A percentile compares a stretch with the other conserved stretches of the same genome.
These are phyloP conservation scores for Apodemia hepburni DNA, from an alignment of 2,888 invertebrate genomes.

Conservation along the genomic window DNA sequence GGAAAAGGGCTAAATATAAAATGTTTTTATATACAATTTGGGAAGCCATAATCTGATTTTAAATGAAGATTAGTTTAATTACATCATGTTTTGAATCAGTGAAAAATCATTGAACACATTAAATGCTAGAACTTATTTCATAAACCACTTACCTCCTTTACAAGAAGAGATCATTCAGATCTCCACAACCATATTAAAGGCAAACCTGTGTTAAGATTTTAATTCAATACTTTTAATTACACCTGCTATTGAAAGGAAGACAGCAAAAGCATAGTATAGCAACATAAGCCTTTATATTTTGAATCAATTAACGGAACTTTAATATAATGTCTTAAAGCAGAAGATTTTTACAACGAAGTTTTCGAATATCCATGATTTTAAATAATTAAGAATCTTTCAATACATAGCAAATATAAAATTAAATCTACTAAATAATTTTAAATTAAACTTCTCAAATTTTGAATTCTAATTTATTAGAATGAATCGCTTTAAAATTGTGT, in stretches of 20 bases:
- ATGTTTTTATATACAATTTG: neutral
- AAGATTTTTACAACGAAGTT: too few relatives aligned
- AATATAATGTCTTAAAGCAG: too few relatives aligned
- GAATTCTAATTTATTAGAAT: too few relatives aligned
- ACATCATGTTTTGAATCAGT: neutral
- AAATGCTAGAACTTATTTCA: conserved; percentile 6
- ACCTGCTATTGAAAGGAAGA: neutral
- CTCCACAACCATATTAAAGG: conserved; percentile 11
- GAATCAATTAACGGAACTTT: too few relatives aligned
- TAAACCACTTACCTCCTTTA: neutral
- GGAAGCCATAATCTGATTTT: neutral
- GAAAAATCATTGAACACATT: conserved; percentile 2
- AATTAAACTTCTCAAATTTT: too few relatives aligned
- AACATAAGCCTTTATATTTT: neutral
- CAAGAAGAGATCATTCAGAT: neutral
- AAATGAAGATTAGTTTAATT: neutral
- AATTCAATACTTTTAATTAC: neutral
- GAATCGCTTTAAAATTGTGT: too few relatives aligned
- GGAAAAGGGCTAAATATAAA: neutral
- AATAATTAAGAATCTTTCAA: too few relatives aligned
- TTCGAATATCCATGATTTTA: too few relatives aligned
- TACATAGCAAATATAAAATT: too few relatives aligned
- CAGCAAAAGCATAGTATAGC: neutral
- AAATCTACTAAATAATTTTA: too few relatives aligned
- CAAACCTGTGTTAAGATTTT: conserved; percentile 8